phyloP scores from a whole-genome alignment of 2,113 vertebrate species.

The Psilopsiagon aurifrons region DNA sequence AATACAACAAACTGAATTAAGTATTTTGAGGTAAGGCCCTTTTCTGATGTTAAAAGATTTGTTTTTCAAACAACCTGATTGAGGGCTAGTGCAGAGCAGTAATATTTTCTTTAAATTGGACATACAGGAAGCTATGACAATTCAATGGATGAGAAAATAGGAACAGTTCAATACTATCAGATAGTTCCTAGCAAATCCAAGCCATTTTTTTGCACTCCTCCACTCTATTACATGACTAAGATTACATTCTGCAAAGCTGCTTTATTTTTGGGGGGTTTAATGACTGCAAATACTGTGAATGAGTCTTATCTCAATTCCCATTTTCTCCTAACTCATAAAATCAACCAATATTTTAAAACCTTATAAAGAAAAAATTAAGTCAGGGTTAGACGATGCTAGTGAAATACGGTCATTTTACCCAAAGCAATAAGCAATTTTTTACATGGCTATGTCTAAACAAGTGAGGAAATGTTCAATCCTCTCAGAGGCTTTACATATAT shows the following conservation, averaged over 20 bases:
- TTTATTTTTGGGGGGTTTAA: not conserved
- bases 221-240: not conserved
- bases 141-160: not conserved
- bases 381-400: not conserved
- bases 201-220: not conserved
- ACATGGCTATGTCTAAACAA: not conserved
- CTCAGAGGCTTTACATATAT: not conserved
- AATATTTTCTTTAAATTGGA: not conserved
- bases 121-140: not conserved
- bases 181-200: not conserved
- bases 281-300: not conserved
- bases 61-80: not conserved
- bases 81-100: not conserved
- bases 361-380: not conserved
- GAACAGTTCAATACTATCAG: not conserved
- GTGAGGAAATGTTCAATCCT: not conserved
- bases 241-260: not conserved
- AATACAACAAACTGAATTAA: not conserved
- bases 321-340: not conserved
- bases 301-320: not conserved
- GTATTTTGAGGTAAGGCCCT: not conserved
- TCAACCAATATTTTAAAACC: not conserved
- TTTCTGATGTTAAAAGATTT: not conserved
- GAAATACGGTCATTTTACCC: not conserved
- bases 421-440: not conserved